A percentile compares a stretch with the other conserved stretches of the same genome.
Evolutionary conservation across 2,797 vertebrate species (phyloP).

Genomic region (Sternarchorhynchus goeldii): DNA sequence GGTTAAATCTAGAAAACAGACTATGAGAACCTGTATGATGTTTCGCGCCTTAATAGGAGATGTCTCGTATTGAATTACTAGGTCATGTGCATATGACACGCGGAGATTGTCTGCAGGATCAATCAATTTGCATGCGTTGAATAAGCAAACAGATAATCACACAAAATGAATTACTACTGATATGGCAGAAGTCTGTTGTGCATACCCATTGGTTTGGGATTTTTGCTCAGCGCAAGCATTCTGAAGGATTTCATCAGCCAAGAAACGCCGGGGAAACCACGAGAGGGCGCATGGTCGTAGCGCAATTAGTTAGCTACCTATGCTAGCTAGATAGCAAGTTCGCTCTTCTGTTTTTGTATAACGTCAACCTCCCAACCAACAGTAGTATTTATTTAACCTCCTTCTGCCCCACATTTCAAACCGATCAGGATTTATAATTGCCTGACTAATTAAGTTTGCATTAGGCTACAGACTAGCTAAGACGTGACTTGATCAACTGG

Average conservation of each 20-base stretch:
- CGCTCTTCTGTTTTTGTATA: not conserved
- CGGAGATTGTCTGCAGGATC: not conserved
- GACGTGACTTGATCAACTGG: too few relatives aligned
- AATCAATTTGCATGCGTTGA: not conserved
- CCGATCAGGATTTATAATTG: not conserved
- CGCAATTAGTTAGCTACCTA: not conserved
- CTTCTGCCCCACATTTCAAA: not conserved
- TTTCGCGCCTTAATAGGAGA: not conserved
- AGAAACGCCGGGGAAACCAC: conserved; percentile 7
- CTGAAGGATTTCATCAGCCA: conserved; percentile 42
- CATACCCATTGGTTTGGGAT: too few relatives aligned
- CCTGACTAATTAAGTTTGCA: not conserved
- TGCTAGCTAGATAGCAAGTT: too few relatives aligned
- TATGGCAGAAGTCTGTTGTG: too few relatives aligned
- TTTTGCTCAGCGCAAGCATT: conserved; percentile 10
- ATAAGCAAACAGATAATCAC: not conserved
- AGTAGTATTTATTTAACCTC: too few relatives aligned
- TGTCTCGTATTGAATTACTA: not conserved
- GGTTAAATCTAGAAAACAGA: too few relatives aligned
- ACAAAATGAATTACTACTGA: not conserved
- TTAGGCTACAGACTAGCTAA: too few relatives aligned
- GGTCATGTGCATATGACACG: conserved; percentile 59
- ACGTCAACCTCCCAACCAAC: not conserved
- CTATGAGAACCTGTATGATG: not conserved
- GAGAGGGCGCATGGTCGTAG: not conserved